Base-by-base conservation (phyloP, 2,797 vertebrate genomes). In the Poeciliopsis presidionis region DNA sequence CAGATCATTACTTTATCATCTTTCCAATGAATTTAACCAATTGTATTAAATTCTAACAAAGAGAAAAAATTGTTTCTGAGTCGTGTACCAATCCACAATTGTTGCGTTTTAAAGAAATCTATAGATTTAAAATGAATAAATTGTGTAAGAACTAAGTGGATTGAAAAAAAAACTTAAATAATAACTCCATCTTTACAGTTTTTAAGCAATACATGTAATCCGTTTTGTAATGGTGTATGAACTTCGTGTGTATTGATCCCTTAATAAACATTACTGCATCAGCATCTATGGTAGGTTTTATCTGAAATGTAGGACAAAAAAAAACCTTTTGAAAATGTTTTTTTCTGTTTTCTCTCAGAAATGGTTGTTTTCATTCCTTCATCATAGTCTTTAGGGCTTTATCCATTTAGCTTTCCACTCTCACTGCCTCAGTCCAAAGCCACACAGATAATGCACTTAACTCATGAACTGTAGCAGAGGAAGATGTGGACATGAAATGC, bases 331-430 rank as follows among this genome's bases (percentile, higher is more conserved):
- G 39, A 91, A 84, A 81, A 45, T 59, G 57, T 72, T 33, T 73
- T 77, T 76, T 63, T 59, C 47, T 45, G 79, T 39, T 28, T 81
- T 88, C 72, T 72, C 49, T 67, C 71, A 72, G 63, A 83, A 72
- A 79, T 12, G 28, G 22, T 70, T 79, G 72, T 82, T 87, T 89
- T 83, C 25, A 36, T 25, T 8, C 20, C 49, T 79, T 80, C 28
- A 72, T 73, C 46, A 12, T 46, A 61, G 79, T 83, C 87, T 87
- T 86, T 61, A 46, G 87, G 88, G 84, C 81, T 90, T 83, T 82
- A 82, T 90, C 85, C 90, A 87, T 83, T 92, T 87, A 87, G 83
- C 79, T 85, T 55, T 84, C 45, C 14, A 57, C 76, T 84, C 78
- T 85, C 7, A 39, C 75, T 74, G 82, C 75, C 80, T 5, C 69